Evolutionary conservation across 2,888 invertebrate genomes (phyloP).

Genomic region (Molorchus minor): DNA sequence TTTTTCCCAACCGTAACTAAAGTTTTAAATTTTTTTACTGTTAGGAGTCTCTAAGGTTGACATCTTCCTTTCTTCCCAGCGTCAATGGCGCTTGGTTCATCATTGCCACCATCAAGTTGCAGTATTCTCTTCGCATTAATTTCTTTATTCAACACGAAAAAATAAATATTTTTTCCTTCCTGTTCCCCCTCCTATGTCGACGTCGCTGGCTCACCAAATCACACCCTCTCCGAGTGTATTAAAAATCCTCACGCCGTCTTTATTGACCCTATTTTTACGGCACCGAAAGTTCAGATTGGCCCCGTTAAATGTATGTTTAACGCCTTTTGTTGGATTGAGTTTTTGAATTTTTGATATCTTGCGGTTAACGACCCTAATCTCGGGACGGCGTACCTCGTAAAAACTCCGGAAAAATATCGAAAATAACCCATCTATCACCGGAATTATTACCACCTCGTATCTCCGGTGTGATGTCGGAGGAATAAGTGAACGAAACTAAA

Average conservation of each 20-base stretch:
- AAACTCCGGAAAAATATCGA: constrained; percentile 16
- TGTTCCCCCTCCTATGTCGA: background rate
- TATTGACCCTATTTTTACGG: constrained; percentile 48
- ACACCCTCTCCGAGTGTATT: background rate
- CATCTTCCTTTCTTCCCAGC: too few species aligned
- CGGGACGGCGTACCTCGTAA: constrained; percentile 9
- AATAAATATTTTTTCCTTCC: too few species aligned
- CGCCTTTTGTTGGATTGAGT: constrained; percentile 57
- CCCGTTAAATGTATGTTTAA: constrained; percentile 54
- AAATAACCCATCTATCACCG: constrained; percentile 13
- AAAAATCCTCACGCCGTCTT: constrained; percentile 23
- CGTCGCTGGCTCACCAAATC: background rate
- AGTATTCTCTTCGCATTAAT: too few species aligned
- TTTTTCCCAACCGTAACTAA: too few species aligned
- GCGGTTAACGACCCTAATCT: constrained; percentile 34
- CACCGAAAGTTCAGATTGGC: constrained; percentile 52
- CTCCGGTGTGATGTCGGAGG: too few species aligned
- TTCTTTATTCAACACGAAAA: too few species aligned
- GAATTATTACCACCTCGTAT: constrained; percentile 1
- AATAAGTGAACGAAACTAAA: too few species aligned
- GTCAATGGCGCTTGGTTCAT: too few species aligned
- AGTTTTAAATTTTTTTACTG: too few species aligned
- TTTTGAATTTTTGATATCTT: constrained; percentile 54
- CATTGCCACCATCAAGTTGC: too few species aligned
- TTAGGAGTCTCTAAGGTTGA: too few species aligned